phyloP scores from a whole-genome alignment of 1,140 invertebrate genomes.

The Drusus annulatus region DNA sequence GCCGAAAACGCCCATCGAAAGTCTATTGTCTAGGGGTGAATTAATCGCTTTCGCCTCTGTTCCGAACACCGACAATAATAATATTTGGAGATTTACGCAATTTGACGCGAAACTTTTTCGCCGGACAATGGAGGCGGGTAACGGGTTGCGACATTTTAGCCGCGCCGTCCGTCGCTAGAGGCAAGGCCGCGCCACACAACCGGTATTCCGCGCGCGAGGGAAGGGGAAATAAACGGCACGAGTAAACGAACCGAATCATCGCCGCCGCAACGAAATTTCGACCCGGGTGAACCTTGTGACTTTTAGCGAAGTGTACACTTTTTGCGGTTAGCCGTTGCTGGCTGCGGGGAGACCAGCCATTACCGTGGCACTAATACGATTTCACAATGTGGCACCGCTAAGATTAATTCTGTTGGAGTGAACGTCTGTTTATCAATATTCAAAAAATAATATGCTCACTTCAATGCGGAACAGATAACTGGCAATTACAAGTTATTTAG shows the following conservation, averaged over 20 bases:
- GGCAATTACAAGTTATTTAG: no score
- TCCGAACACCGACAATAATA: not conserved
- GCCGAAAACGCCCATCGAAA: slow-evolving; percentile 5
- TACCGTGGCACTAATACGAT: slow-evolving; percentile 31
- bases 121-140: slow-evolving; percentile 8
- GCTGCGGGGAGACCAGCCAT: not conserved
- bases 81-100: slow-evolving; percentile 7
- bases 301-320: no score
- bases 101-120: slow-evolving; percentile 10
- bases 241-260: not conserved
- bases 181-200: slow-evolving; percentile 36
- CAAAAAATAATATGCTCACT: slow-evolving; percentile 3
- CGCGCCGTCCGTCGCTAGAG: slow-evolving; percentile 29
- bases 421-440: slow-evolving; percentile 35
- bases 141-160: slow-evolving; percentile 29
- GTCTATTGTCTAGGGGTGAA: not conserved
- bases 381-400: slow-evolving; percentile 38
- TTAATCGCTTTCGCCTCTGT: slow-evolving; percentile 12
- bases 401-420: slow-evolving; percentile 35
- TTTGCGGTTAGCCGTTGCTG: not conserved
- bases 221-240: slow-evolving; percentile 20
- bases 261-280: no score
- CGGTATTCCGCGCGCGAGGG: slow-evolving; percentile 12
- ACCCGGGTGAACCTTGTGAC: no score
- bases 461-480: not conserved